A percentile compares a stretch with the other conserved stretches of the same genome.
Conservation (phyloP, 1,140 invertebrate genomes). For the Pteromalus puparum region DNA sequence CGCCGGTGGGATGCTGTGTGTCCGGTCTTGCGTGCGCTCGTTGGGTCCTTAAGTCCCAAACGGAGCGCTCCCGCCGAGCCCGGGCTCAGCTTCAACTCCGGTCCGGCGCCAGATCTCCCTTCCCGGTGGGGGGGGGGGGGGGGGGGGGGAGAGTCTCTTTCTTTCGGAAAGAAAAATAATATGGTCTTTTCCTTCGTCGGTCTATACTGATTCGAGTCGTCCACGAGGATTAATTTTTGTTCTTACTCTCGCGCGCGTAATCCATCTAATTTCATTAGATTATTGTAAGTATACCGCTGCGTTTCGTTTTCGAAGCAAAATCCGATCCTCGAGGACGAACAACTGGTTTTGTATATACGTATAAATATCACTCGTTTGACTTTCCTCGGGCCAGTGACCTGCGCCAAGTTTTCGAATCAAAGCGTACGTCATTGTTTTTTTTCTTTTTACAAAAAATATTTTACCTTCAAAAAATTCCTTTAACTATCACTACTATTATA, state of each 20-base stretch:
- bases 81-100: too few species aligned
- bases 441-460: not conserved
- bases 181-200: not conserved
- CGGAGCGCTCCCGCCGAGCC: too few species aligned
- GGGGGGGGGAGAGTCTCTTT: not conserved
- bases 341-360: too few species aligned
- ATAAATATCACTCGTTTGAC: constrained; percentile 5
- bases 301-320: not conserved
- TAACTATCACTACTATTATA: not conserved
- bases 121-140: too few species aligned
- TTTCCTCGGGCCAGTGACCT: not conserved
- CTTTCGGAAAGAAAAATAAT: constrained; percentile 22
- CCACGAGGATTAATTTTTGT: too few species aligned
- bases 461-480: not conserved
- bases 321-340: too few species aligned
- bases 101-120: too few species aligned
- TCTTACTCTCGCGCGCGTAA: not conserved
- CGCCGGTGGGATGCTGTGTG: too few species aligned
- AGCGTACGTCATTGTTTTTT: too few species aligned
- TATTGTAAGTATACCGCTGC: not conserved
- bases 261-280: too few species aligned
- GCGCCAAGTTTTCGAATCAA: not conserved
- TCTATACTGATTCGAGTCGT: not conserved
- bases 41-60: too few species aligned
- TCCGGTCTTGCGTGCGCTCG: too few species aligned